Evolutionary conservation across 2,888 invertebrate genomes (phyloP), one percentile per base, ranked within the genome.

Genomic region (Habrosyne pyritoides): DNA sequence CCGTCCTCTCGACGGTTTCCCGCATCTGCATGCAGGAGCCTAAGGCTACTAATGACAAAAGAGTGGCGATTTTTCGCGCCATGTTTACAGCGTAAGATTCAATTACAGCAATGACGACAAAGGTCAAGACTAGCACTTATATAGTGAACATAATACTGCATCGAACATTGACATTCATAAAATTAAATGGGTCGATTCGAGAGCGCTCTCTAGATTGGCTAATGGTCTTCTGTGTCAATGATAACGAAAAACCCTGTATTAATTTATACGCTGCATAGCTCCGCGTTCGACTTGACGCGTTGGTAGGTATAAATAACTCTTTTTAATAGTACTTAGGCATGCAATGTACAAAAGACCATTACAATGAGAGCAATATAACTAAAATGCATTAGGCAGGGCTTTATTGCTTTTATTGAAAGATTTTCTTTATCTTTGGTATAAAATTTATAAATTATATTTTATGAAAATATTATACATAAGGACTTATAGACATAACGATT

Each of bases 211-310:
- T 83, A 83, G 77, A 89, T 92, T 91, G 89, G 69, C 89, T 86
- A 91, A 92, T 79, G 75, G 71, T 78, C 88, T 91, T 90, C 87
- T 87, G 89, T 91, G 91, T 91, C 91, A 91, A 90, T 91, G 91
- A 84, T 89, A 91, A 84, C 86, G 83, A 89, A 88, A 89, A 91
- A 89, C 86, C 81, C 84, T 84, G 84, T 86, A 79, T 82, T 86
- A 77, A 85, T 85, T 90, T 86, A 77, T 79, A 79, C 88, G 84
- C 84, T 79, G 85, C 86, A 87, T 87, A 79, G 81, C 82, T 81
- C 69, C 83, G 86, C 85, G 84, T 84, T 76, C 74, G 65, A 58
- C 56, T 59, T 53, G 61, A 67, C 65, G 50, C 28, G 50, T 28
- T 50, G 26, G 18, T 53, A 28, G 22, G 33, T 47, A 56, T 48